Percentiles rank a stretch among this genome's conserved stretches.
Conservation (phyloP, 1,140 invertebrate species). For the Saxidomus purpurata region DNA sequence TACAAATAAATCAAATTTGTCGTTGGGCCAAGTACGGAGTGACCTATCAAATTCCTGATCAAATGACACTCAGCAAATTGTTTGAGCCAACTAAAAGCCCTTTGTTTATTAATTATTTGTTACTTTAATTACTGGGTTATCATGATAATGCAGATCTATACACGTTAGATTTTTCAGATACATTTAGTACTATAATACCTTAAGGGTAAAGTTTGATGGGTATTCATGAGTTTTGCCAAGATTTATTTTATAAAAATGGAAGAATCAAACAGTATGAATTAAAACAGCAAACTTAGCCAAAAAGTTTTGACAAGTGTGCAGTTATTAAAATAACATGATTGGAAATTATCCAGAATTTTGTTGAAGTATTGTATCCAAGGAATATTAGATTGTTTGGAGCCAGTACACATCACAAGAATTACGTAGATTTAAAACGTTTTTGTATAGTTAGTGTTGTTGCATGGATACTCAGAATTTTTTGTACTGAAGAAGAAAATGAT, state of each 20-base stretch:
- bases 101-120: slow-evolving; percentile 44
- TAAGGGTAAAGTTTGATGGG: not conserved
- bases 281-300: slow-evolving; percentile 29
- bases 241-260: not conserved
- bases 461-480: slow-evolving; percentile 44
- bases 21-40: slow-evolving; percentile 10
- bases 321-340: slow-evolving; percentile 47
- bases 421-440: not conserved
- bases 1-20: slow-evolving; percentile 38
- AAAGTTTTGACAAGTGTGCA: slow-evolving; percentile 41
- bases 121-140: slow-evolving; percentile 50
- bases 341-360: slow-evolving; percentile 55
- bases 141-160: slow-evolving; percentile 45
- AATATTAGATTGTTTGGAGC: slow-evolving; percentile 33
- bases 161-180: slow-evolving; percentile 34
- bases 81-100: slow-evolving; percentile 1
- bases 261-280: not conserved
- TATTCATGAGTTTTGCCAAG: slow-evolving; percentile 12
- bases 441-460: slow-evolving; percentile 28
- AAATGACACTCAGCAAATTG: slow-evolving; percentile 45
- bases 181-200: not conserved
- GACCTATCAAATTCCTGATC: slow-evolving; percentile 63
- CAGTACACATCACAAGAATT: not conserved
- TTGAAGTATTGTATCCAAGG: slow-evolving; percentile 56
- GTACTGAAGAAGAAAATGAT: slow-evolving; percentile 13